These are phyloP conservation scores for Cromileptes altivelis DNA, from an alignment of 2,113 vertebrate species.

Conservation along the genomic window DNA sequence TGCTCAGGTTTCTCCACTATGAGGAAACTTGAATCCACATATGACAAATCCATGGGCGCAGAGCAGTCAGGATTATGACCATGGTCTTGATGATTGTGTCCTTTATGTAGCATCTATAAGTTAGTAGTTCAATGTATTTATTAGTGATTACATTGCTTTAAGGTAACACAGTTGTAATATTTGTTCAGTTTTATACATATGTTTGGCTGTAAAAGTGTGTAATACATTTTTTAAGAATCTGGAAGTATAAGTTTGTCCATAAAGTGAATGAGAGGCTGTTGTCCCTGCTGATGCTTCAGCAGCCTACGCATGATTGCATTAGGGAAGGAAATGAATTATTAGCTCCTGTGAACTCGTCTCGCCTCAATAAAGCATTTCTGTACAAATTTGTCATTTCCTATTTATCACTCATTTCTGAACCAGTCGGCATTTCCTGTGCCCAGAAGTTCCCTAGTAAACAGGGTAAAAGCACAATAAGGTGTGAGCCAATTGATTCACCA, in stretches of 20 bases:
- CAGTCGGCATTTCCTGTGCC: not conserved
- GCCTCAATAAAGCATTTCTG: not conserved
- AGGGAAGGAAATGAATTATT: not conserved
- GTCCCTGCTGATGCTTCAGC: not conserved
- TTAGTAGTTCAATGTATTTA: not conserved
- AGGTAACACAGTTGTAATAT: not conserved
- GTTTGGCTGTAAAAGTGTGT: not conserved
- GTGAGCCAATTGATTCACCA: conserved; percentile 19
- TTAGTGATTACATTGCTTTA: not conserved
- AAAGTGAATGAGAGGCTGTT: not conserved
- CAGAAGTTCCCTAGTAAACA: not conserved
- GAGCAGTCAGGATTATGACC: not conserved
- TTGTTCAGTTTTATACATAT: not conserved
- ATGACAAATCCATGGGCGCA: not conserved
- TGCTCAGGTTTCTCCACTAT: not conserved
- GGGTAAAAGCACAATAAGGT: not conserved
- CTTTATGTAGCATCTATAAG: not conserved
- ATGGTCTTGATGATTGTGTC: not conserved
- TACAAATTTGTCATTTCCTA: conserved; percentile 28
- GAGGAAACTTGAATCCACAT: not conserved
- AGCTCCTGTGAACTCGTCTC: not conserved
- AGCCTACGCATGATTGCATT: not conserved
- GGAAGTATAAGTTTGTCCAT: not conserved
- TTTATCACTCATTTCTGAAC: conserved; percentile 25
- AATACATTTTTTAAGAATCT: not conserved